Percentiles rank a stretch among this genome's conserved stretches.
Conservation (phyloP, 1,140 invertebrate species). For the Drosophila arizonae region DNA sequence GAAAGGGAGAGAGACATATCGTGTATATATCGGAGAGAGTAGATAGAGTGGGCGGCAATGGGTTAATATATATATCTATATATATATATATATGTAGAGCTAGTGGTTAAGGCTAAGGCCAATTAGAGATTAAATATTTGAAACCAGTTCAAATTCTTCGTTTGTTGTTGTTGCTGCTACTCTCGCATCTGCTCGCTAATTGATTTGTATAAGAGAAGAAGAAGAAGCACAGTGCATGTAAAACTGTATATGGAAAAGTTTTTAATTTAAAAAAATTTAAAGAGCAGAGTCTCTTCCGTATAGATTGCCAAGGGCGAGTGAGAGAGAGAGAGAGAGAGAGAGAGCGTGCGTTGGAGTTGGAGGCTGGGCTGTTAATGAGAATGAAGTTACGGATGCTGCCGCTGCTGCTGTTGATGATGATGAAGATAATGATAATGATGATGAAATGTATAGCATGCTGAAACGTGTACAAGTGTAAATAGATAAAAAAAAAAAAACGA, state of each 20-base stretch:
- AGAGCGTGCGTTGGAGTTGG: too few species aligned
- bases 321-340: too few species aligned
- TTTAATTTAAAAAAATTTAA: conserved; percentile 44
- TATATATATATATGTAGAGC: not conserved
- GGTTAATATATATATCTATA: conserved; percentile 42
- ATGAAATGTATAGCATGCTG: conserved; percentile 70
- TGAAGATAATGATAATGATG: conserved; percentile 44
- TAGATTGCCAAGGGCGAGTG: too few species aligned
- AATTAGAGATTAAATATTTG: conserved; percentile 38
- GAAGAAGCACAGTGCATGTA: conserved; percentile 45
- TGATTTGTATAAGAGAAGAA: conserved; percentile 34
- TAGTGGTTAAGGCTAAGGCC: conserved; percentile 36
- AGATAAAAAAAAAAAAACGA: conserved; percentile 58
- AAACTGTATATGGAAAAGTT: conserved; percentile 74
- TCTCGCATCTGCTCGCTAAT: conserved; percentile 62
- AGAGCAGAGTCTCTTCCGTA: not conserved
- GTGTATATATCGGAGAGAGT: too few species aligned
- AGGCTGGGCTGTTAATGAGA: conserved; percentile 24
- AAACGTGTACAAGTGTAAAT: conserved; percentile 80
- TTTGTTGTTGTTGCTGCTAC: conserved; percentile 23
- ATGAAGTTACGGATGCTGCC: conserved; percentile 21
- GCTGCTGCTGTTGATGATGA: conserved; percentile 35
- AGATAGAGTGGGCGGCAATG: conserved; percentile 58
- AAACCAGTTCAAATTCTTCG: conserved; percentile 68
- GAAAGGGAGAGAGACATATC: too few species aligned